Base-by-base conservation (phyloP, 2,113 vertebrate genomes). In the Nasalis larvatus region DNA sequence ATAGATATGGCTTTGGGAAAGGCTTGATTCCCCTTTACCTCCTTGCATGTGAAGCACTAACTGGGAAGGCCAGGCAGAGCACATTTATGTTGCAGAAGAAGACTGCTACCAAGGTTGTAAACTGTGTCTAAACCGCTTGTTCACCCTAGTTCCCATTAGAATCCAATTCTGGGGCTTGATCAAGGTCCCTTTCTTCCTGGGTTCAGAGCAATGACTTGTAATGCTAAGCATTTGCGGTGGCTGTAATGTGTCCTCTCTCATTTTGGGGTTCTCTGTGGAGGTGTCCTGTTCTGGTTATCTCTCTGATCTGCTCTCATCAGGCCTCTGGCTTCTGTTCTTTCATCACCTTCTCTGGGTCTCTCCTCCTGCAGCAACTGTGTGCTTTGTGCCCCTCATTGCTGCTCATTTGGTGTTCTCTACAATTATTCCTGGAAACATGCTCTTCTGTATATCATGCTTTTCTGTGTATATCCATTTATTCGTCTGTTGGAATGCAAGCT, bases 161-260 rank as follows among this genome's bases (percentile, higher is more conserved):
- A 56, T 21, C 49, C 71, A 42, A 30, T 71, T 77, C 68, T 56
- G 85, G 90, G 37, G 11, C 83, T 58, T 80, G 8, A 60, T 7
- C 11, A 77, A 90, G 14, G 5, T 4, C 10, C 8, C 35, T 18
- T 81, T 58, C 40, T 74, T 47, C 21, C 35, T 68, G 32, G 54
- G 45, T 93, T 80, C 49, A 74, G 49, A 74, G 14, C 42, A 60
- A 16, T 52, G 85, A 58, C 25, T 77, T 77, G 18, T 1, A 76
- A 10, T 16, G 54, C 8, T n/a, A 40, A 71, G 18, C 0, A 3
- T 7, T 11, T 17, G 8, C 60, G 32, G 30, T 54, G 21, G 27
- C 49, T 12, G 1, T 21, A 30, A 20, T 0, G 13, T 25, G 35
- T 0, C 8, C 1, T 1, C 30, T 95, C 27, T 40, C 2, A 35